Evolutionary conservation across 2,797 vertebrate species (phyloP).

Genomic region (Vultur gryphus): DNA sequence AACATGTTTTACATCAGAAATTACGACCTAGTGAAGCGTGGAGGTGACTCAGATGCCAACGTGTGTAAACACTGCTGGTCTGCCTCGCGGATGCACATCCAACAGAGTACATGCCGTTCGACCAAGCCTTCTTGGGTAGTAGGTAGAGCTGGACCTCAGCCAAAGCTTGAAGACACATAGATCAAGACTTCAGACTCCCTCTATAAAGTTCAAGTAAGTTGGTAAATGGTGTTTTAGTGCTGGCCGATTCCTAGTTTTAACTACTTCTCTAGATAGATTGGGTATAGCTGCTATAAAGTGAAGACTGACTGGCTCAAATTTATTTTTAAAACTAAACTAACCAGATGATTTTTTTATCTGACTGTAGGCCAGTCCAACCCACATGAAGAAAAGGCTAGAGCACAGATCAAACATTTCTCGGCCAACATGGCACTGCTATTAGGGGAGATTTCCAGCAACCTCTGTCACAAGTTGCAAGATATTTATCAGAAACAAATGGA

Average conservation of each 20-base stretch:
- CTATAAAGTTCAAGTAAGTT: background rate
- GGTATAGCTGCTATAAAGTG: background rate
- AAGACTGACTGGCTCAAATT: background rate
- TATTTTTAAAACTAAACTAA: background rate
- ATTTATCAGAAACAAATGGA: constrained; percentile 47
- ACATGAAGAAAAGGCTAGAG: background rate
- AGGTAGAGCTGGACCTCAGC: background rate
- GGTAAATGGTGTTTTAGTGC: background rate
- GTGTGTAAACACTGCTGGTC: background rate
- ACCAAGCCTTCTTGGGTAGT: background rate
- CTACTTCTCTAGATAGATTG: background rate
- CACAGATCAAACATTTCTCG: background rate
- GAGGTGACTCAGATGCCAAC: background rate
- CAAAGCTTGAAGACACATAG: background rate
- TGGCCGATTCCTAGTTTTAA: background rate
- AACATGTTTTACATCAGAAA: background rate
- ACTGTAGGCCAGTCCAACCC: background rate
- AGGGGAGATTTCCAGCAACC: constrained; percentile 26
- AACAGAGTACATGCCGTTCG: accelerated
- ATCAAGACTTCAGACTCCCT: background rate
- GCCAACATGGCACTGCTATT: background rate
- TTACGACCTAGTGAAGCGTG: accelerated
- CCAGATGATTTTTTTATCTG: background rate
- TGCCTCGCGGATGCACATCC: background rate
- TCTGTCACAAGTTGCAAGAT: constrained; percentile 11